Evolutionary conservation across 2,797 vertebrate species (phyloP), one percentile per base, ranked within the genome.

Genomic region (Gymnothorax reevesii): DNA sequence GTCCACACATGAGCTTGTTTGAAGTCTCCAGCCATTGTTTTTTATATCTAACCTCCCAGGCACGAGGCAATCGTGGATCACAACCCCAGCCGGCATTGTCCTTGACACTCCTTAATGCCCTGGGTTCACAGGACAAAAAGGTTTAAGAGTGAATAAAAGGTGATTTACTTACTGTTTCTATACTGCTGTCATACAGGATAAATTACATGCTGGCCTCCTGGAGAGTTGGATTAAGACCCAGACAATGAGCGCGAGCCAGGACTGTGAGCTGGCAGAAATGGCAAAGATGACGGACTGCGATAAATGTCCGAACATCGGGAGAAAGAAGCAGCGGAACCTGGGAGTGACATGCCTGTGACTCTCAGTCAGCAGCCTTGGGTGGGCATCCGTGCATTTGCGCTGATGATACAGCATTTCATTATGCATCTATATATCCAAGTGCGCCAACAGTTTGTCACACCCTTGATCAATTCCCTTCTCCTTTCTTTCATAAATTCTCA

Each of bases 401-500:
- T 79, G n/a, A 79, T 52, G 42, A 85, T n/a, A 79, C 17, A 12
- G 6, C 9, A 57, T 90, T 93, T 93, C 91, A 90, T 86, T 87
- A 92, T 87, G 89, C 89, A 87, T 90, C 57, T 59, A 57, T 84
- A 80, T 84, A 80, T 87, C 69, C 52, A 60, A n/a, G 17, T 17
- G 66, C 64, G 52, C 20, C 20, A 64, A 27, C 75, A 6, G 69
- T 77, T 92, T 89, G 88, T 93, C 90, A 92, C 92, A 84, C 89
- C 54, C 20, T 59, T 82, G n/a, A 33, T 86, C 83, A 54, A 75
- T 66, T 89, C 80, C 82, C 87, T 87, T 87, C 88, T 87, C 42
- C 20, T 82, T 71, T 89, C 86, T 90, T 95, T 92, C 93, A 91
- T 90, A 89, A 91, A 92, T 94, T 93, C 92, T 95, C 90, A 90